phyloP scores from a whole-genome alignment of 1,140 invertebrate species.

The Drosophila mayri region DNA sequence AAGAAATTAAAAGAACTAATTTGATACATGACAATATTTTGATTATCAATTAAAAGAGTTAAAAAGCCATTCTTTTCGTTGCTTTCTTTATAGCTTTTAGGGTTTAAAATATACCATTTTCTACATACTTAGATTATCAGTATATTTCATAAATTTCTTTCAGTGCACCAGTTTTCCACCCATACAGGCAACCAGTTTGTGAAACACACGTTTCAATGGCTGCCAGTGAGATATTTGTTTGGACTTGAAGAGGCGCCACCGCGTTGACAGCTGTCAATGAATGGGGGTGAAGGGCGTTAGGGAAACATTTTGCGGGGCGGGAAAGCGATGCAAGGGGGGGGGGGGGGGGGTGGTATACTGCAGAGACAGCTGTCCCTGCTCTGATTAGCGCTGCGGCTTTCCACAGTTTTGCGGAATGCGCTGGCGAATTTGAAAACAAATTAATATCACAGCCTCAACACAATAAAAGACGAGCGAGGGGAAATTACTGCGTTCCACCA shows the following conservation, averaged over 20 bases:
- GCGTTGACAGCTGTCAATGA: conserved; percentile 65
- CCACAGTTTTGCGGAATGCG: conserved; percentile 38
- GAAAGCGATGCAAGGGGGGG: background rate
- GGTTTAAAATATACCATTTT: too few relatives aligned
- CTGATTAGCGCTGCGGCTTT: conserved; percentile 44
- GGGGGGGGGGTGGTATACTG: conserved; percentile 17
- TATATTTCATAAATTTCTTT: background rate
- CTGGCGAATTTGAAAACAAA: conserved; percentile 38
- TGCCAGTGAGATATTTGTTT: conserved; percentile 54
- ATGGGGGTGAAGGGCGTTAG: conserved; percentile 30
- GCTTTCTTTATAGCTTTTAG: background rate
- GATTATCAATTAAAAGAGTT: too few relatives aligned
- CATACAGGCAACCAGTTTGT: conserved; percentile 9
- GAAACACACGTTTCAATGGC: conserved; percentile 24
- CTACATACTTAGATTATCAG: too few relatives aligned
- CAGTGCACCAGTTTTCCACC: conserved; percentile 1
- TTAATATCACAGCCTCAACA: conserved; percentile 27
- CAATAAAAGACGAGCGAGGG: conserved; percentile 8
- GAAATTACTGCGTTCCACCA: conserved; percentile 24
- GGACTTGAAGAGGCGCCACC: conserved; percentile 55
- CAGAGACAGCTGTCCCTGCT: conserved; percentile 29
- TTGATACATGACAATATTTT: too few relatives aligned
- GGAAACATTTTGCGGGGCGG: conserved; percentile 25
- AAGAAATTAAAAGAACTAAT: background rate
- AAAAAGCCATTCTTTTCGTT: too few relatives aligned